Percentiles rank a stretch among this genome's conserved stretches.
Evolutionary conservation across 2,888 invertebrate genomes (phyloP).

Genomic region (Merodon equestris): DNA sequence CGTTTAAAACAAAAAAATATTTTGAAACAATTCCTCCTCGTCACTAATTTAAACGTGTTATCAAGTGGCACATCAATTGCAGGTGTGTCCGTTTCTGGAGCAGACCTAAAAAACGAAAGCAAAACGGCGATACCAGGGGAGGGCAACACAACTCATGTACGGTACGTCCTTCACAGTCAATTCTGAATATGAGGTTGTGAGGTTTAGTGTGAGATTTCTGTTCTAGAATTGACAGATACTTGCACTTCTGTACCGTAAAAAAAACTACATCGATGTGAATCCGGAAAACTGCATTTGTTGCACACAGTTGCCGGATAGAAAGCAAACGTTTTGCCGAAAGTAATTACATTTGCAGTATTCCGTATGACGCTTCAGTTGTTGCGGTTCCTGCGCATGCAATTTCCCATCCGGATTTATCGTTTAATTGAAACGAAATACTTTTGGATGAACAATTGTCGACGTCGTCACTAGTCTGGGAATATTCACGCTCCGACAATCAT

Average conservation of each 20-base stretch:
- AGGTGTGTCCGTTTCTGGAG: slow-evolving; percentile 17
- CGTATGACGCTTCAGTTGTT: slow-evolving; percentile 13
- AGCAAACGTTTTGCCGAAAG: neutral
- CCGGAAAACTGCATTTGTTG: neutral
- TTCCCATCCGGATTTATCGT: slow-evolving; percentile 42
- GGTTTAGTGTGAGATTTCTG: slow-evolving; percentile 3
- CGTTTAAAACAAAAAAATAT: no score
- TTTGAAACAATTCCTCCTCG: neutral
- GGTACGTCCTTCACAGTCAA: slow-evolving; percentile 17
- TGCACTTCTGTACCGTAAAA: neutral
- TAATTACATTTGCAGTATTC: slow-evolving; percentile 26
- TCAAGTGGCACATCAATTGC: slow-evolving; percentile 24
- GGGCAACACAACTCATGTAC: slow-evolving; percentile 4
- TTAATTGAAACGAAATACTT: slow-evolving; percentile 58
- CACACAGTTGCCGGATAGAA: neutral
- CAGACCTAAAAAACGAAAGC: neutral
- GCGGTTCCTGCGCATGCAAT: slow-evolving; percentile 9
- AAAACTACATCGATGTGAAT: no score
- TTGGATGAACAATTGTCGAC: neutral
- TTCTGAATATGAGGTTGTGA: neutral
- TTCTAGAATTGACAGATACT: neutral
- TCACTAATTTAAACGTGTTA: slow-evolving; percentile 24
- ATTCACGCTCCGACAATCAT: no score
- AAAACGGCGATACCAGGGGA: slow-evolving; percentile 1
- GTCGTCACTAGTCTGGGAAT: neutral